Evolutionary conservation across 2,113 vertebrate species (phyloP).

Genomic region (Fukomys damarensis): DNA sequence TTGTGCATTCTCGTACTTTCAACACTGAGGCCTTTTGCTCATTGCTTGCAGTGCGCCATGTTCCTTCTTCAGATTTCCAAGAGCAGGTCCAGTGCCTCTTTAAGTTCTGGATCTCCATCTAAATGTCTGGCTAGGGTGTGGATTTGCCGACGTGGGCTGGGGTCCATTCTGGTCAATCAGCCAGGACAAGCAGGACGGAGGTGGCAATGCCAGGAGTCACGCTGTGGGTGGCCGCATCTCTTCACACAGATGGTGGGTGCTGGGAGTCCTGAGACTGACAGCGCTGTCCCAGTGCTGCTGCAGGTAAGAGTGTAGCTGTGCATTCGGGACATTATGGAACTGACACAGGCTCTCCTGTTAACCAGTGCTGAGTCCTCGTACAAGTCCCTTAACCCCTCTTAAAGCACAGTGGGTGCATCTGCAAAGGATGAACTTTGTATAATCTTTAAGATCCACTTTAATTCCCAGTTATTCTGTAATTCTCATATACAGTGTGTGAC

Average conservation of each 20-base stretch:
- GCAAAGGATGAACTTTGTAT: neutral
- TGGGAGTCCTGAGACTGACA: neutral
- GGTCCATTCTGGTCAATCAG: neutral
- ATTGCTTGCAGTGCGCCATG: neutral
- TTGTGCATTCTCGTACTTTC: neutral
- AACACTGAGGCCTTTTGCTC: neutral
- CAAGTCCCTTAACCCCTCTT: neutral
- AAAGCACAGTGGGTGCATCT: neutral
- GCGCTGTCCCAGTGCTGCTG: neutral
- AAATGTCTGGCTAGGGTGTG: neutral
- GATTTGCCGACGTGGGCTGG: neutral
- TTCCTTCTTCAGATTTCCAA: neutral
- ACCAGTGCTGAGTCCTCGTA: neutral
- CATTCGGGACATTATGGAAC: neutral
- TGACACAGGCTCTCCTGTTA: neutral
- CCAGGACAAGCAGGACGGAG: neutral
- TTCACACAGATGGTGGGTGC: neutral
- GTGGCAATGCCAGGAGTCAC: neutral
- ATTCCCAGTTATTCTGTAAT: neutral
- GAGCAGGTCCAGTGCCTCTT: neutral
- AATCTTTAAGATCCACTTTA: neutral
- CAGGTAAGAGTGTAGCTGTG: neutral
- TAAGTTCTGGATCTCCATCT: neutral
- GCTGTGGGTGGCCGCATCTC: neutral
- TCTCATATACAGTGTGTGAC: neutral